phyloP scores from a whole-genome alignment of 2,797 vertebrate genomes.

The Centropyge bicolor region DNA sequence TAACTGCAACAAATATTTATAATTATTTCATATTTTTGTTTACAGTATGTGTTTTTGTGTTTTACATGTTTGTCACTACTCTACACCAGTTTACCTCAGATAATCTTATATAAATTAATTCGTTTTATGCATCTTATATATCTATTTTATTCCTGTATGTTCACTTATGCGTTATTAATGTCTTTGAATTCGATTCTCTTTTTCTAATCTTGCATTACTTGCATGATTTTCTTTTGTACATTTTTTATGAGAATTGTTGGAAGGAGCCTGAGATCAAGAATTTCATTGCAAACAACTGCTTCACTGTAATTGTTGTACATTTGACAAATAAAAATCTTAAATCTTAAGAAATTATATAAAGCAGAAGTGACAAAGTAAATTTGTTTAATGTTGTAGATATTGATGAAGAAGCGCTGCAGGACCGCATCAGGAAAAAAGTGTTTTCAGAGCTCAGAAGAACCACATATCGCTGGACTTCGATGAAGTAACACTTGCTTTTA shows the following conservation, averaged over 20 bases:
- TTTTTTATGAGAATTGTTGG: no score
- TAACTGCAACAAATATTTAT: not conserved
- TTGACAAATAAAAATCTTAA: not conserved
- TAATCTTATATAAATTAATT: no score
- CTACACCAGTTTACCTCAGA: no score
- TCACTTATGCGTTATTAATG: no score
- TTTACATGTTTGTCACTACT: no score
- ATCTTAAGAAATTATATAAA: not conserved
- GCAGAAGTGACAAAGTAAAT: not conserved
- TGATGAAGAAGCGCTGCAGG: slow-evolving; percentile 70
- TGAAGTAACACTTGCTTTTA: slow-evolving; percentile 81
- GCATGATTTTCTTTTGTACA: no score
- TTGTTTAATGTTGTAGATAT: slow-evolving; percentile 66
- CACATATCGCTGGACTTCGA: slow-evolving; percentile 88
- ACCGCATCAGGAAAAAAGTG: slow-evolving; percentile 82
- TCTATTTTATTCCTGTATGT: no score
- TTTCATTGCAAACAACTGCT: not conserved
- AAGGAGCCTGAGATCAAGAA: no score
- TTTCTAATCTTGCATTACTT: not conserved
- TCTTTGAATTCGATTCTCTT: no score
- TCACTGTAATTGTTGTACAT: not conserved
- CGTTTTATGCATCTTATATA: no score
- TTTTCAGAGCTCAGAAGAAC: slow-evolving; percentile 84
- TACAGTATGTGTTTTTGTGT: not conserved
- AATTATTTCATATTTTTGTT: not conserved